Base-by-base conservation (phyloP, 1,140 invertebrate genomes). In the Hestina assimilis region DNA sequence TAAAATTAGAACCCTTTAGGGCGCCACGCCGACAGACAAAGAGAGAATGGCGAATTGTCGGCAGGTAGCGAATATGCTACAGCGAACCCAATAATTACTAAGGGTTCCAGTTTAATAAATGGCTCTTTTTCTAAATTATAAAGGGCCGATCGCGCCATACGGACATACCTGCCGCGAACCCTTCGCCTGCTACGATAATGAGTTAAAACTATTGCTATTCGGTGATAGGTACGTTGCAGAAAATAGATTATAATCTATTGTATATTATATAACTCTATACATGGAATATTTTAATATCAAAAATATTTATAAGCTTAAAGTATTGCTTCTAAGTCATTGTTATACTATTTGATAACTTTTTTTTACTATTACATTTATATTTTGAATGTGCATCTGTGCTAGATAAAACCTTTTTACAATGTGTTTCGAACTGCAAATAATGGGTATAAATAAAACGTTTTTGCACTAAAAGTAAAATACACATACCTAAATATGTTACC, bases 1-100 rank as follows among this genome's bases (percentile, higher is more conserved):
- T 81, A 83, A 83, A 88, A 88, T 88, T 88, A 88, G 73, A 88
- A 85, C 85, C 85, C 85, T 88, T 88, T 86, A 85, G 85, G 83
- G 85, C 83, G 85, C 85, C 85, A 88, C 83, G 74, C 85, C 82
- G 83, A 72, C 83, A 85, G 77, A 88, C 82, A 88, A 86, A 78
- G 76, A 73, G 76, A 79, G 71, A 86, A 85, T 86, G 77, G 83
- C 83, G 78, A 88, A 88, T 80, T 86, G 80, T 75, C 79, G 72
- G 84, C 84, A 88, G 84, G 84, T 88, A 88, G 84, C 84, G 83
- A 88, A 88, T 86, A 84, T 82, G 75, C 66, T 64, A 69, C 68
- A 82, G 70, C 72, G 74, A 75, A 70, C 72, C 73, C 76, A 72
- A 80, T 86, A 86, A 87, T 87, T 87, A 84, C 74, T 72, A 79